phyloP scores from a whole-genome alignment of 2,888 invertebrate genomes.

The Spodoptera littoralis region DNA sequence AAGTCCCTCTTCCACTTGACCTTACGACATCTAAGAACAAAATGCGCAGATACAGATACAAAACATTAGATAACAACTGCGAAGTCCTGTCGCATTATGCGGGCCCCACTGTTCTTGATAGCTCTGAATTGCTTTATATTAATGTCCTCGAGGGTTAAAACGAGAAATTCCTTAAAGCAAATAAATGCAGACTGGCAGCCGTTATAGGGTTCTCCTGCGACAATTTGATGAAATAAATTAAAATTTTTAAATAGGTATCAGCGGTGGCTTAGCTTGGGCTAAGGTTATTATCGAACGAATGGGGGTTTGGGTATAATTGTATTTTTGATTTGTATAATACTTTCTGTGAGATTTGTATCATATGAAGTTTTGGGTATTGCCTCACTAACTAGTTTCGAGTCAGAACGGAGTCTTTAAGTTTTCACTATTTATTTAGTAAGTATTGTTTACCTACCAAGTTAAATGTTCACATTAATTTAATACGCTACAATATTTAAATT shows the following conservation, averaged over 20 bases:
- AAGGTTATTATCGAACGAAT: no score
- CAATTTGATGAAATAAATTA: conserved; percentile 48
- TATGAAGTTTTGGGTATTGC: no score
- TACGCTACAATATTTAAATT: no score
- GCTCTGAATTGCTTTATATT: conserved; percentile 61
- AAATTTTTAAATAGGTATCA: conserved; percentile 8
- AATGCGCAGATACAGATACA: conserved; percentile 47
- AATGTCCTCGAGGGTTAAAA: conserved; percentile 44
- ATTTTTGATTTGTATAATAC: no score
- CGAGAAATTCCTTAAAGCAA: conserved; percentile 49
- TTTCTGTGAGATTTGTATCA: no score
- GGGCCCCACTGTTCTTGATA: conserved; percentile 65
- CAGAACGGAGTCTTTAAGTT: no score
- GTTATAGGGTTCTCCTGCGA: conserved; percentile 33
- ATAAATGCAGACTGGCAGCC: conserved; percentile 34
- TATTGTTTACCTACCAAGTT: no score
- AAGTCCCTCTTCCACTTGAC: conserved; percentile 19
- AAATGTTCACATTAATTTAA: no score
- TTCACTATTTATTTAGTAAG: no score
- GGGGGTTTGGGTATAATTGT: no score
- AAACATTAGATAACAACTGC: conserved; percentile 52
- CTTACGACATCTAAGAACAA: conserved; percentile 36
- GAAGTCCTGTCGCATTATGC: conserved; percentile 70
- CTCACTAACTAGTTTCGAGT: no score
- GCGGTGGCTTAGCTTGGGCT: no score